Evolutionary conservation across 2,113 vertebrate species (phyloP), one percentile per base, ranked within the genome.

Genomic region (Amphiprion ocellaris): DNA sequence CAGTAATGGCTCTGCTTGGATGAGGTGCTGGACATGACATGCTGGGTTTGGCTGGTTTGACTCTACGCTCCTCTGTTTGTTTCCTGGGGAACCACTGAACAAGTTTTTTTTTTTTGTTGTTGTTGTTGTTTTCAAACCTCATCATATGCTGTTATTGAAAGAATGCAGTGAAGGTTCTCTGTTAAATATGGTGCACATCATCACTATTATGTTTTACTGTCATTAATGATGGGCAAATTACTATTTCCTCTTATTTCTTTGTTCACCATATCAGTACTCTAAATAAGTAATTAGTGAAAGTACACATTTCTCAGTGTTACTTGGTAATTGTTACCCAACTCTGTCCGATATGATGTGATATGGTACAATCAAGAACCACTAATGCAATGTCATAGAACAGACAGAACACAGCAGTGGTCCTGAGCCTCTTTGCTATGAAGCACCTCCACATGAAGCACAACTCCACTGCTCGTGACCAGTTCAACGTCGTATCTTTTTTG

Each of bases 1-100:
- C 81, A 69, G 53, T 89, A 82, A 91, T 88, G 77, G 78, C 63
- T 82, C 8, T 75, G 85, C 80, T 80, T 41, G 47, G 80, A 65
- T 76, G 78, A 78, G 85, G 85, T 77, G 82, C 50, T 56, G 82
- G 90, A 89, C 84, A 79, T 85, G 87, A 87, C 84, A 76, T 28
- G 58, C 50, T 14, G 79, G 69, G 56, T 73, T 69, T 49, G 62
- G 70, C 17, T 53, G 79, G 2, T 82, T 83, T 71, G 61, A 82
- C 79, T 77, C 66, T 4, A 49, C 86, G 73, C 55, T 71, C 68
- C 1, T 46, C 33, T 30, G 24, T 81, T 77, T 82, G 69, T 70
- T 77, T 81, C 54, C 41, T 7, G 30, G 64, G 59, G 33, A 84
- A 73, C 24, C 65, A 15, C 78, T 64, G 26, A 47, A 26, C 23